Percentiles rank a stretch among this genome's conserved stretches.
These are phyloP conservation scores for Erinaceus europaeus DNA, from an alignment of 2,113 vertebrate genomes.

Conservation along the genomic window DNA sequence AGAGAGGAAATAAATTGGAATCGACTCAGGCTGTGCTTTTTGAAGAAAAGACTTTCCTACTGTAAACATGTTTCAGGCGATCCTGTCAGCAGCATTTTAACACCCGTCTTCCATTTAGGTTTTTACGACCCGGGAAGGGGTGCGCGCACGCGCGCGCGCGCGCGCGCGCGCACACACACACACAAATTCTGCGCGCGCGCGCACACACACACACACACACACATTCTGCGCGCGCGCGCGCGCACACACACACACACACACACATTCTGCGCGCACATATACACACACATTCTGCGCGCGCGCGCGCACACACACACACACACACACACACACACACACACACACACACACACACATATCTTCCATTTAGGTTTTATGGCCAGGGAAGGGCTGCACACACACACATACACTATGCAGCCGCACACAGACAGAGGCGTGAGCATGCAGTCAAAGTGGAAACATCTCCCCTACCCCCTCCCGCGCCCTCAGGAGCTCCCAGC, in stretches of 20 bases:
- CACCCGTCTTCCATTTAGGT: not conserved
- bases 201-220: not conserved
- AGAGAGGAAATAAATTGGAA: constrained; percentile 30
- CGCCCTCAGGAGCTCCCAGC: not conserved
- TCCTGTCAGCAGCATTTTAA: constrained; percentile 15
- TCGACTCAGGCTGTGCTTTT: not conserved
- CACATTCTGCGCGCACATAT: not conserved
- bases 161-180: not conserved
- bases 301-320: not conserved
- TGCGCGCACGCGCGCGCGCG: not conserved
- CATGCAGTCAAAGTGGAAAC: not conserved
- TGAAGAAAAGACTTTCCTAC: constrained; percentile 4
- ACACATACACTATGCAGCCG: not conserved
- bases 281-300: not conserved
- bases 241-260: not conserved
- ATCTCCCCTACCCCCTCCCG: not conserved
- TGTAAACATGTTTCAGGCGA: constrained; percentile 47
- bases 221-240: not conserved
- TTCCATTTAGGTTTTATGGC: too few species aligned
- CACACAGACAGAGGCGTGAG: not conserved
- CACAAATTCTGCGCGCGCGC: not conserved
- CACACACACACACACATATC: too few species aligned
- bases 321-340: too few species aligned
- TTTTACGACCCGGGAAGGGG: not conserved
- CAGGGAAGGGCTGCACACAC: not conserved